Base-by-base conservation (phyloP, 2,797 vertebrate genomes). In the Helarctos malayanus region DNA sequence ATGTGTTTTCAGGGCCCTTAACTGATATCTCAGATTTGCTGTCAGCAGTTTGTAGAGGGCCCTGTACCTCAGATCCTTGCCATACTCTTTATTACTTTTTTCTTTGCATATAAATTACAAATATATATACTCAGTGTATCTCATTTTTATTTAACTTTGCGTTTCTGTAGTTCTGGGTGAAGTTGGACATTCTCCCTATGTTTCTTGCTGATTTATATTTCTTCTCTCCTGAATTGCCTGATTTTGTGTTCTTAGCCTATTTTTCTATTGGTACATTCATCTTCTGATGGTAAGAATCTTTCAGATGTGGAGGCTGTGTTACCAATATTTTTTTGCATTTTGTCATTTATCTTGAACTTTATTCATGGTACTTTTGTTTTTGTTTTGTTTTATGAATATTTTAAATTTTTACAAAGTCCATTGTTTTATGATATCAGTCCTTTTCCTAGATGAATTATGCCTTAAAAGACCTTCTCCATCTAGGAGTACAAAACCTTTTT, bases 271-370 rank as follows among this genome's bases (percentile, higher is more conserved):
- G 2, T 78, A 2, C 71, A 54, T 68, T 78, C 14, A 25, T 80
- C 38, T 95, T 96, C 59, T n/a, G 7, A 75, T 84, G 69, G 38
- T 54, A 69, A 83, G 54, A 23, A 9, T 13, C 49, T 87, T 92
- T 95, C 88, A 79, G 59, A 56, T 88, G 16, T 85, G 35, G 35
- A 94, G 49, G 6, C 21, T 59, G 19, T 87, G 27, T 87, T 94
- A 73, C 18, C 41, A 83, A 0, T 45, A 29, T 61, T 94, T 95
- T 92, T 49, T 47, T 54, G 59, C 52, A 79, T 71, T 49, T 82
- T 95, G 52, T 84, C 18, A 76, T 82, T 89, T 92, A 32, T 88
- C n/a, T 75, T 94, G 21, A 95, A 91, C 25, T 76, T 93, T 29
- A 41, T 78, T 75, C 57, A 25, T 29, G n/a, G 19, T 56, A 7